Percentiles rank a stretch among this genome's conserved stretches.
These are phyloP conservation scores for Pelodytes ibericus DNA, from an alignment of 2,797 vertebrate species.

Conservation along the genomic window DNA sequence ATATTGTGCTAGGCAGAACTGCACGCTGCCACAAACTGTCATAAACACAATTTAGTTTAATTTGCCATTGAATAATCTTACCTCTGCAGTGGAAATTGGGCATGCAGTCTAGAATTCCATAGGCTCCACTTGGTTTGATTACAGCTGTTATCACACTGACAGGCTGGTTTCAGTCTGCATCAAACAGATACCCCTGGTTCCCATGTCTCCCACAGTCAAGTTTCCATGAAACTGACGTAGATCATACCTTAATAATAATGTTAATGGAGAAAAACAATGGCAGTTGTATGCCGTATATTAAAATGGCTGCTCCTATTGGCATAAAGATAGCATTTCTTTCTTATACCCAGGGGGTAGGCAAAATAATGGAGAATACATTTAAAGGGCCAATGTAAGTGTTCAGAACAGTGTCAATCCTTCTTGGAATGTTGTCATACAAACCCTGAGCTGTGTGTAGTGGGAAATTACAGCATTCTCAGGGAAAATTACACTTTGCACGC, in stretches of 20 bases:
- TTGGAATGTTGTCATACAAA: no score
- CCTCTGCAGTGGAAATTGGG: slow-evolving; percentile 56
- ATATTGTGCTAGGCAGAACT: slow-evolving; percentile 47
- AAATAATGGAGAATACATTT: no score
- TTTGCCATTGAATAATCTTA: slow-evolving; percentile 56
- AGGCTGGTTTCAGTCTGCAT: slow-evolving; percentile 40
- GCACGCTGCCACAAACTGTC: slow-evolving; percentile 50
- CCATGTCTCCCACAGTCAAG: slow-evolving; percentile 39
- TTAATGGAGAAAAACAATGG: no score
- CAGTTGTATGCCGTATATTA: no score
- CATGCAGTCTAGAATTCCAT: slow-evolving; percentile 56
- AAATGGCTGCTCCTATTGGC: no score
- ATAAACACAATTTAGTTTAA: slow-evolving; percentile 56
- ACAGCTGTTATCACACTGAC: slow-evolving; percentile 54
- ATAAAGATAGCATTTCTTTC: no score
- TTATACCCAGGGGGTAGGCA: no score
- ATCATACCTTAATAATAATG: slow-evolving; percentile 45
- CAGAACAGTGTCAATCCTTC: no score
- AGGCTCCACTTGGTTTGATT: slow-evolving; percentile 51
- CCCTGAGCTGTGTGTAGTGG: no score
- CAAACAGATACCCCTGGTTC: slow-evolving; percentile 46
- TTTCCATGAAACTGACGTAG: slow-evolving; percentile 35
- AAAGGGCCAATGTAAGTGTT: no score
- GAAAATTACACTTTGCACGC: no score
- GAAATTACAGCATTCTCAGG: no score